phyloP scores from a whole-genome alignment of 2,888 invertebrate genomes.

The Melipona bicolor region DNA sequence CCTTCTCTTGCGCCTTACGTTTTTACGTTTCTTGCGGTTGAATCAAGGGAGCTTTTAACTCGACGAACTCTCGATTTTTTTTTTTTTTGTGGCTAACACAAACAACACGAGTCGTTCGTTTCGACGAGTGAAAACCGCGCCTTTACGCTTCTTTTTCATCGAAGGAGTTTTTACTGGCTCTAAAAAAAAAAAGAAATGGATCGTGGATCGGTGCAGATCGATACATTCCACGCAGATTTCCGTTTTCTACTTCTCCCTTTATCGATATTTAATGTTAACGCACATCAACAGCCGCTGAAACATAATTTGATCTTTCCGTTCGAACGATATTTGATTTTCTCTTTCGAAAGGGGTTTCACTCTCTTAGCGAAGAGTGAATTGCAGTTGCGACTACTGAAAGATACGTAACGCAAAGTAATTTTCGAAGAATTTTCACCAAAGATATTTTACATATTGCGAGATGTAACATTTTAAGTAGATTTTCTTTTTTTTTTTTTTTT shows the following conservation, averaged over 20 bases:
- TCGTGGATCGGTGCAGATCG: conserved; percentile 17
- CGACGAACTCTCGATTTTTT: neutral
- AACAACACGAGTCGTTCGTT: too few relatives aligned
- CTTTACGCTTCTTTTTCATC: neutral
- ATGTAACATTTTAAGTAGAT: neutral
- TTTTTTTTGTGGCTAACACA: too few relatives aligned
- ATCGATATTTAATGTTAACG: conserved; percentile 10
- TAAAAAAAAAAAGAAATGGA: neutral
- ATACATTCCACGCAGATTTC: conserved; percentile 53
- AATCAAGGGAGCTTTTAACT: neutral
- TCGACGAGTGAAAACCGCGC: neutral
- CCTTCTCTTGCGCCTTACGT: neutral
- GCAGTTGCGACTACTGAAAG: conserved; percentile 4
- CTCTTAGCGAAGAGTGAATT: neutral
- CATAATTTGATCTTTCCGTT: neutral
- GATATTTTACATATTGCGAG: neutral
- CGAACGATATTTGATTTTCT: neutral
- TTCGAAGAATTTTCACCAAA: neutral
- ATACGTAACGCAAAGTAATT: neutral
- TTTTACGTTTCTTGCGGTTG: neutral
- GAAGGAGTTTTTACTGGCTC: conserved; percentile 16
- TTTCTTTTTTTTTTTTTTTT: too few relatives aligned
- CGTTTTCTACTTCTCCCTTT: conserved; percentile 1
- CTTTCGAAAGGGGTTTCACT: neutral
- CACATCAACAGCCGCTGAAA: neutral